A percentile compares a stretch with the other conserved stretches of the same genome.
Evolutionary conservation across 92 coral and sea anemone genomes (phyloP).

Genomic region (Plumapathes pennacea): DNA sequence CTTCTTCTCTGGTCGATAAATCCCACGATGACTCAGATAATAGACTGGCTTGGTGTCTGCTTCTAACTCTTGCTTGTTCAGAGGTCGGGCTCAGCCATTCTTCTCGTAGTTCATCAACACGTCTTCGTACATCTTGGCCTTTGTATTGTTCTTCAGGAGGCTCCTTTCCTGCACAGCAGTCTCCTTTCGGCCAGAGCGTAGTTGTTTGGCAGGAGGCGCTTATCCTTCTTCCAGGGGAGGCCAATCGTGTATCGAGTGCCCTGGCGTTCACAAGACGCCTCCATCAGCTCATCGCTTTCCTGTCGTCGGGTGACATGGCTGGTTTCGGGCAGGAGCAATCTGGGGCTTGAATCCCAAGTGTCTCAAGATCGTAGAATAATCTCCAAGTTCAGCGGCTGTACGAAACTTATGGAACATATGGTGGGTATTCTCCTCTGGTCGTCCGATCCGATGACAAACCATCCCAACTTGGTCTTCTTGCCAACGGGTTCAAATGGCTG

Average conservation of each 20-base stretch:
- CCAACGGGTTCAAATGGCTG: slow-evolving; percentile 15
- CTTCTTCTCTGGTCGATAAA: slow-evolving; percentile 9
- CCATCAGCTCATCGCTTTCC: slow-evolving; percentile 18
- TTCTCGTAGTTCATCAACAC: slow-evolving; percentile 17
- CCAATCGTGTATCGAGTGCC: slow-evolving; percentile 23
- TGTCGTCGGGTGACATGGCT: slow-evolving; percentile 17
- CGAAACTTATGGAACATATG: neutral
- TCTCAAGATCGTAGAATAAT: slow-evolving; percentile 12
- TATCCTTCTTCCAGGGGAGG: slow-evolving; percentile 39
- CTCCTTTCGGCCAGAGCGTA: slow-evolving; percentile 23
- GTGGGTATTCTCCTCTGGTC: too few relatives aligned
- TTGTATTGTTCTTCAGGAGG: slow-evolving; percentile 4
- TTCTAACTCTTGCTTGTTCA: slow-evolving; percentile 7
- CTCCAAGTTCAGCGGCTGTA: slow-evolving; percentile 2
- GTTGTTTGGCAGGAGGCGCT: slow-evolving; percentile 26
- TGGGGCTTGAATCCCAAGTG: slow-evolving; percentile 17
- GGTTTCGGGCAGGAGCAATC: slow-evolving; percentile 11
- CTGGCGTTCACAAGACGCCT: slow-evolving; percentile 2
- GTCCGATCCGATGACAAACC: slow-evolving; percentile 29
- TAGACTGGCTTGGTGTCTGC: slow-evolving; percentile 26
- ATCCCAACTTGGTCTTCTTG: slow-evolving; percentile 27
- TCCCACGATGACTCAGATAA: slow-evolving; percentile 10
- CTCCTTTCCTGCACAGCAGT: slow-evolving; percentile 19
- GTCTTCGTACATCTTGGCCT: slow-evolving; percentile 36
- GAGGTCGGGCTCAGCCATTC: slow-evolving; percentile 31